Conservation (phyloP, 2,113 vertebrate species). For the Hypanus sabinus region DNA sequence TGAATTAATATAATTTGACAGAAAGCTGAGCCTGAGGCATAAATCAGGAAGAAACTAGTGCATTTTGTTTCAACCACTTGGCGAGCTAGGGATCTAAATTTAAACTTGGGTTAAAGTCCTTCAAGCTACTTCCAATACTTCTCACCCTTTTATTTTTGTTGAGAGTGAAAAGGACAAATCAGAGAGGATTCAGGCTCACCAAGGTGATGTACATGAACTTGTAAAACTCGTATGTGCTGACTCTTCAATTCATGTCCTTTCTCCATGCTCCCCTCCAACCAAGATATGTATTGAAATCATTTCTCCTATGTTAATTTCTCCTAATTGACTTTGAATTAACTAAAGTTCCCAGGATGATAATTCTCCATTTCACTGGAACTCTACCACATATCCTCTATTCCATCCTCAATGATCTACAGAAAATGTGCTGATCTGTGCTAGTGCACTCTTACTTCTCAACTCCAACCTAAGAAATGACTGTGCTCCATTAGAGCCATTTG, state of each 20-base stretch:
- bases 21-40: neutral
- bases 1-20: conserved; percentile 22
- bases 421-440: too few species aligned
- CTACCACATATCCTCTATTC: too few species aligned
- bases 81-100: conserved; percentile 13
- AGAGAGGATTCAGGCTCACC: neutral
- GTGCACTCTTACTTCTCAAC: too few species aligned
- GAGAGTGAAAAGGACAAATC: neutral
- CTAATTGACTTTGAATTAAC: too few species aligned
- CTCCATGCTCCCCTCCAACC: neutral
- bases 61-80: neutral
- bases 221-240: neutral
- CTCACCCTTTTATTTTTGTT: neutral
- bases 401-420: too few species aligned
- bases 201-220: neutral
- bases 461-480: too few species aligned
- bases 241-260: neutral
- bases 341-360: too few species aligned
- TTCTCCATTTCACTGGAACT: too few species aligned
- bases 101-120: neutral
- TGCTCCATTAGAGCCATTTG: too few species aligned
- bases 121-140: neutral
- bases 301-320: too few species aligned
- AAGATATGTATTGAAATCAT: too few species aligned
- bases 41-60: neutral